Percentiles rank a stretch among this genome's conserved stretches.
Conservation (phyloP, 2,888 invertebrate species). For the Himalopsyche japonica region DNA sequence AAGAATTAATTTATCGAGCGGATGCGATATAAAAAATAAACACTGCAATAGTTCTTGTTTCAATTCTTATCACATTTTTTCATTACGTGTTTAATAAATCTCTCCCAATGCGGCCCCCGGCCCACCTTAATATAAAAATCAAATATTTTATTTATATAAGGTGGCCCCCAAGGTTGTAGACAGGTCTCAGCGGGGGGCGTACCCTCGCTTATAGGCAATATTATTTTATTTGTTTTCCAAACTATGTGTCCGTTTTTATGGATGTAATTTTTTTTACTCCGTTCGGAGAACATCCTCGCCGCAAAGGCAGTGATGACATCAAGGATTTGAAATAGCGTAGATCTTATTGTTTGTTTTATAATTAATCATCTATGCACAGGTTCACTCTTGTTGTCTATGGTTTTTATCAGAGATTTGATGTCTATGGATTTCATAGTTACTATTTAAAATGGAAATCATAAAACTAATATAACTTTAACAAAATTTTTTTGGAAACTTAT, state of each 20-base stretch:
- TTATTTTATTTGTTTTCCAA: neutral
- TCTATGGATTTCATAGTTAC: too few relatives aligned
- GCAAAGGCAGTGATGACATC: neutral
- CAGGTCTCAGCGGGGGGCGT: conserved; percentile 21
- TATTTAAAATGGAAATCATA: too few relatives aligned
- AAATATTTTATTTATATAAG: neutral
- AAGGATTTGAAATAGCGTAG: neutral
- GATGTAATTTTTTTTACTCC: neutral
- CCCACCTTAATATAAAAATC: neutral
- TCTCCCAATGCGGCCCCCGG: neutral
- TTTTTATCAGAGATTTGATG: too few relatives aligned
- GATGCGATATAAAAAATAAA: too few relatives aligned
- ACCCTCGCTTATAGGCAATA: neutral
- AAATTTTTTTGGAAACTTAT: too few relatives aligned
- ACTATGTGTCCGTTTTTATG: neutral
- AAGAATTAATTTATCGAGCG: too few relatives aligned
- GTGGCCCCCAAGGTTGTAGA: conserved; percentile 14
- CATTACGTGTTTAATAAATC: neutral
- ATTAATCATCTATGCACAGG: too few relatives aligned
- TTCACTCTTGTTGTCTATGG: too few relatives aligned
- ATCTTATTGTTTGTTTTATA: too few relatives aligned
- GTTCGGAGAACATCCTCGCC: neutral
- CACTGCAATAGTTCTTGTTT: too few relatives aligned
- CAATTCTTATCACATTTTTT: too few relatives aligned
- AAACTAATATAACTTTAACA: too few relatives aligned